Percentiles rank a stretch among this genome's conserved stretches.
phyloP scores from a whole-genome alignment of 1,140 invertebrate species.

The Euura lappo region DNA sequence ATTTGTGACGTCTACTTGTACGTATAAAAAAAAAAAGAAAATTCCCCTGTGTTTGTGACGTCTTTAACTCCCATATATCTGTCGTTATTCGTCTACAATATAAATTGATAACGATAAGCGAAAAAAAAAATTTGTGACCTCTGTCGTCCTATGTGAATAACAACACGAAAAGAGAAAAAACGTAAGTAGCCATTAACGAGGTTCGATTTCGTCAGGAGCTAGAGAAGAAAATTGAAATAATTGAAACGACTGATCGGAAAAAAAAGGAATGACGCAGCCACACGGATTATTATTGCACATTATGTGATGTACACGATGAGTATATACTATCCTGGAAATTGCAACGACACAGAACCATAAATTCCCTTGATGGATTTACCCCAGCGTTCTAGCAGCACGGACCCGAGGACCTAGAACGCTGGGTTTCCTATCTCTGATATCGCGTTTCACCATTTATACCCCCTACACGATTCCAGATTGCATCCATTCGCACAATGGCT shows the following conservation, averaged over 20 bases:
- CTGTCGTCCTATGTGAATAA: neutral
- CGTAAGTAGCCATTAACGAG: neutral
- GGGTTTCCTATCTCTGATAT: neutral
- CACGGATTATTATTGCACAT: too few species aligned
- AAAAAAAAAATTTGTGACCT: neutral
- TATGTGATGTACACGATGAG: neutral
- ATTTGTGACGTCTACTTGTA: neutral
- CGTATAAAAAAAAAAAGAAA: neutral
- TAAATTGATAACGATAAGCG: neutral
- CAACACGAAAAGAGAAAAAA: slow-evolving; percentile 4
- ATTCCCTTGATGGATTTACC: slow-evolving; percentile 5
- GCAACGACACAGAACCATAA: neutral
- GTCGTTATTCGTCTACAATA: neutral
- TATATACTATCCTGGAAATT: neutral
- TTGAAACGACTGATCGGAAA: too few species aligned
- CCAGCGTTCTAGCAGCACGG: neutral
- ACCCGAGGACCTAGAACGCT: neutral
- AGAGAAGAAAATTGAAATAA: too few species aligned
- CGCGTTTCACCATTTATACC: neutral
- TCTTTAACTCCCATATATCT: neutral
- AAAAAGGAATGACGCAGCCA: too few species aligned
- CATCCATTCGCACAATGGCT: too few species aligned
- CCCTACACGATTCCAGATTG: neutral
- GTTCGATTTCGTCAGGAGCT: too few species aligned
- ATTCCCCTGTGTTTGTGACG: slow-evolving; percentile 1